Conservation (phyloP, 1,140 invertebrate species). For the Drosophila neocordata region DNA sequence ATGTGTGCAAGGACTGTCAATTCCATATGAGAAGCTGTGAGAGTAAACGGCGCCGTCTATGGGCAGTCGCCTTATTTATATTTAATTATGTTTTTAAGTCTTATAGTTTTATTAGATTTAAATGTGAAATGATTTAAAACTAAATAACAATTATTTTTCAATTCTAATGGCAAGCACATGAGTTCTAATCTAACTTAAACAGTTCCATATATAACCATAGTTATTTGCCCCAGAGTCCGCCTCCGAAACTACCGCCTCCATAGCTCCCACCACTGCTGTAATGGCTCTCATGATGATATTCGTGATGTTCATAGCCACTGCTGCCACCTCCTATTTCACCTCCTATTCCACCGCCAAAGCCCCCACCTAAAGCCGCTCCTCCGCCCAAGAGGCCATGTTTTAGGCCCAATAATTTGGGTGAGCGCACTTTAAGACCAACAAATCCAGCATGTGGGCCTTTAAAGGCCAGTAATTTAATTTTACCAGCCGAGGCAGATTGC, state of each 20-base stretch:
- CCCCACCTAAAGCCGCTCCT: slow-evolving; percentile 27
- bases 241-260: slow-evolving; percentile 30
- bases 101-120: slow-evolving; percentile 15
- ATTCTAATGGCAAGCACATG: slow-evolving; percentile 42
- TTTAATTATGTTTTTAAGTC: neutral
- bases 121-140: slow-evolving; percentile 44
- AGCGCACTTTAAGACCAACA: slow-evolving; percentile 57
- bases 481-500: slow-evolving; percentile 35
- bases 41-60: neutral
- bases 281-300: slow-evolving; percentile 55
- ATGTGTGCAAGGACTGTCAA: neutral
- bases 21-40: neutral
- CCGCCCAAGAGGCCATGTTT: slow-evolving; percentile 53
- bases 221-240: slow-evolving; percentile 63
- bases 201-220: neutral
- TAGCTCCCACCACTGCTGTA: slow-evolving; percentile 36
- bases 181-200: slow-evolving; percentile 4
- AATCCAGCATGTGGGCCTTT: slow-evolving; percentile 68
- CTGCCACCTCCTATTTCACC: slow-evolving; percentile 26
- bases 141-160: slow-evolving; percentile 51
- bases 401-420: slow-evolving; percentile 60
- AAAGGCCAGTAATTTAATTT: slow-evolving; percentile 64
- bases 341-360: slow-evolving; percentile 30
- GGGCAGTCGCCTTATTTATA: neutral
- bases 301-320: slow-evolving; percentile 65